Evolutionary conservation across 2,797 vertebrate species (phyloP).

Genomic region (Peromyscus aztecus): DNA sequence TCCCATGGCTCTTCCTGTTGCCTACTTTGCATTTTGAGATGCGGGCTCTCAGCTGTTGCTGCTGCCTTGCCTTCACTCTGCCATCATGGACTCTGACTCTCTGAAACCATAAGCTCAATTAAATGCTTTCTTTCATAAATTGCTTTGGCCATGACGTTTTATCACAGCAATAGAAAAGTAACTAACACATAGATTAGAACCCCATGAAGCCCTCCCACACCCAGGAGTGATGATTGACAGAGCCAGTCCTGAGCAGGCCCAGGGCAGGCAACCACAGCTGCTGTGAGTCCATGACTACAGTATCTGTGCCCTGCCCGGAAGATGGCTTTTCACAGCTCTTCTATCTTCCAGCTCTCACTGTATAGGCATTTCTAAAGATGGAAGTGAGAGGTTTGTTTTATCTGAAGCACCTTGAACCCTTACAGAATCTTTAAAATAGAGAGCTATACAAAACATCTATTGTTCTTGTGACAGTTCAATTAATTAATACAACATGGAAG

Average conservation of each 20-base stretch:
- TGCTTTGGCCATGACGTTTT: not conserved
- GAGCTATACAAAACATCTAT: constrained; percentile 73
- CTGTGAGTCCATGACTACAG: not conserved
- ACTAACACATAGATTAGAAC: not conserved
- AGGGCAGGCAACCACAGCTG: not conserved
- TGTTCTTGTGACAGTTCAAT: constrained; percentile 84
- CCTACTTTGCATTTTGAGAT: not conserved
- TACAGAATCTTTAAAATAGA: constrained; percentile 86
- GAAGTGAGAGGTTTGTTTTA: constrained; percentile 72
- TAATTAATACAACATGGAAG: constrained; percentile 81
- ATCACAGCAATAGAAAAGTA: not conserved
- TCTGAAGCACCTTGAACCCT: constrained; percentile 76
- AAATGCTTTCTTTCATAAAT: not conserved
- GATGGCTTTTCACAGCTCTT: not conserved
- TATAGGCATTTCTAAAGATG: constrained; percentile 19
- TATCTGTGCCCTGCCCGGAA: not conserved
- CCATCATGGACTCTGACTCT: not conserved
- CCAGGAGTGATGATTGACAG: not conserved
- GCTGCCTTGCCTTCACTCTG: not conserved
- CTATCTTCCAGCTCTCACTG: not conserved
- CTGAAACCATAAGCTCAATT: not conserved
- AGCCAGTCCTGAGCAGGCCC: not conserved
- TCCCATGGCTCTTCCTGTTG: not conserved
- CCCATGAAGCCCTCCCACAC: not conserved
- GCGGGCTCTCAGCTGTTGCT: not conserved